A percentile compares a stretch with the other conserved stretches of the same genome.
Conservation (phyloP, 2,113 vertebrate genomes). For the Cochlearius cochlearius region DNA sequence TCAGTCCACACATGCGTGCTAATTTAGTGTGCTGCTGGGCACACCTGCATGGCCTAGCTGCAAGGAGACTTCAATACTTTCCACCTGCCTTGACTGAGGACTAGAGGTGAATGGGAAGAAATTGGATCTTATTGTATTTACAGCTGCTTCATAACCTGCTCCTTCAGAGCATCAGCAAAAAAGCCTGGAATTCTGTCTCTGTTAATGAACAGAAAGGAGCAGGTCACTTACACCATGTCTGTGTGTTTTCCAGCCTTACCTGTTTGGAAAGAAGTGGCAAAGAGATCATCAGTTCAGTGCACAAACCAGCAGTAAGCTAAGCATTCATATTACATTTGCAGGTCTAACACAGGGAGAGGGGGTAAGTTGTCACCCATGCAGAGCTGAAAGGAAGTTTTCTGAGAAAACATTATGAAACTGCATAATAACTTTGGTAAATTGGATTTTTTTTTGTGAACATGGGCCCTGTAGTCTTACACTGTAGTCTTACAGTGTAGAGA, state of each 20-base stretch:
- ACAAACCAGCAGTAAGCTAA: background rate
- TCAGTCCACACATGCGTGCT: fast-evolving
- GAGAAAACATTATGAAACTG: background rate
- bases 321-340: background rate
- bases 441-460: background rate
- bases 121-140: background rate
- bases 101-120: background rate
- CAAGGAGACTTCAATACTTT: background rate
- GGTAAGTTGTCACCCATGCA: background rate
- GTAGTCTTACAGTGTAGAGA: background rate
- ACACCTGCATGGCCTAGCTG: background rate
- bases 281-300: background rate
- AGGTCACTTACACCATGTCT: background rate
- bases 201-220: background rate
- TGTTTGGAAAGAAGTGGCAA: background rate
- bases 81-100: background rate
- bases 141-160: background rate
- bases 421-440: background rate
- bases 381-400: background rate
- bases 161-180: background rate
- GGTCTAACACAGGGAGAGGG: background rate
- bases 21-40: background rate
- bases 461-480: too few relatives aligned
- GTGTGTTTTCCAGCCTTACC: background rate
- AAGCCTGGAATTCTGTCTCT: background rate